phyloP scores from a whole-genome alignment of 2,113 vertebrate genomes.

The Paracanthobrama guichenoti region DNA sequence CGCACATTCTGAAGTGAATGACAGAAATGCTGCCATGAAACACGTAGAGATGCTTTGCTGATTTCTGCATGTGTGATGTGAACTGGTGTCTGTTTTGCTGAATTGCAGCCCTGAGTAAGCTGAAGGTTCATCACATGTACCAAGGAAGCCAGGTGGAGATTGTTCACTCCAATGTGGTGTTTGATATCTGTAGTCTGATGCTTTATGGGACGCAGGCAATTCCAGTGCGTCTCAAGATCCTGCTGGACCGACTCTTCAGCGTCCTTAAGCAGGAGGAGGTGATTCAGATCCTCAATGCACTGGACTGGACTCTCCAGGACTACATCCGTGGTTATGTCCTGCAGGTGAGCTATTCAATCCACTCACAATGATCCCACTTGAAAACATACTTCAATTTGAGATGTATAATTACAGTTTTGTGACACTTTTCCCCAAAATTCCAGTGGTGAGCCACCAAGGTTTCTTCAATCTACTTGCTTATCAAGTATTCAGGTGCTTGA shows the following conservation, averaged over 20 bases:
- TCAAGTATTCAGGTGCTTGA: constrained; percentile 88
- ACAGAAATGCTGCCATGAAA: not conserved
- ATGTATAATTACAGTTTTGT: constrained; percentile 68
- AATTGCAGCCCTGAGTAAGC: constrained; percentile 89
- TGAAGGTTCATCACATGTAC: constrained; percentile 89
- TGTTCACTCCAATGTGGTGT: constrained; percentile 96
- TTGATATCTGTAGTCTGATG: constrained; percentile 98
- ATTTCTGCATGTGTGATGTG: not conserved
- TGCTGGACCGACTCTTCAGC: constrained; percentile 95
- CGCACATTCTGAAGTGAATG: not conserved
- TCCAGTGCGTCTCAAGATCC: constrained; percentile 95
- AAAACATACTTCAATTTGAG: constrained; percentile 19
- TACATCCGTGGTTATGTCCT: constrained; percentile 97
- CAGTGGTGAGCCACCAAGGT: constrained; percentile 41
- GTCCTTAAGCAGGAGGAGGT: constrained; percentile 97
- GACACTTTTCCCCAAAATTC: constrained; percentile 54
- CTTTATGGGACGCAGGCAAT: constrained; percentile 95
- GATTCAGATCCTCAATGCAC: constrained; percentile 90
- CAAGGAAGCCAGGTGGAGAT: constrained; percentile 96
- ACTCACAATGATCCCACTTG: not conserved
- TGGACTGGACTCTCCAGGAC: constrained; percentile 97
- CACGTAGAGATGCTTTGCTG: not conserved
- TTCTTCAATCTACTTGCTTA: constrained; percentile 66
- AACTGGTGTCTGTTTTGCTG: constrained; percentile 43
- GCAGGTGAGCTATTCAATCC: constrained; percentile 75